phyloP scores from a whole-genome alignment of 2,113 vertebrate species.

The Micromys minutus region DNA sequence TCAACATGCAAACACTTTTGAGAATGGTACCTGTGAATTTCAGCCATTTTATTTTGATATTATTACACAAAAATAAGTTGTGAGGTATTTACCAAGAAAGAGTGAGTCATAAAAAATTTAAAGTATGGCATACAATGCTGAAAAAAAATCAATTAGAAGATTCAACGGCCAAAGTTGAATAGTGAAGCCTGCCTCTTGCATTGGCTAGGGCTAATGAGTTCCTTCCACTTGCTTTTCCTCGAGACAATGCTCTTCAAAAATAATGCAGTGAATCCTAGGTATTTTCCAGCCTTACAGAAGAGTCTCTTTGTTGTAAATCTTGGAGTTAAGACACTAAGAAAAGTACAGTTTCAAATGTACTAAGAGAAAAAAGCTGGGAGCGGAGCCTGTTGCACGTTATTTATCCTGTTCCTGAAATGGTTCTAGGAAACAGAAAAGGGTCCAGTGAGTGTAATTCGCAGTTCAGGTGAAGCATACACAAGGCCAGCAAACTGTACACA shows the following conservation, averaged over 20 bases:
- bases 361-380: background rate
- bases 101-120: background rate
- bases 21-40: background rate
- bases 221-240: background rate
- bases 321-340: constrained; percentile 11
- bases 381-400: background rate
- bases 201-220: background rate
- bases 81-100: background rate
- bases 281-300: constrained; percentile 6
- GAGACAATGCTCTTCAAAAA: background rate
- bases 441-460: constrained; percentile 42
- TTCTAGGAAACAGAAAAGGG: constrained; percentile 1
- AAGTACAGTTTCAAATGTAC: background rate
- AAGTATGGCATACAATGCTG: background rate
- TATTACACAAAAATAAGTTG: constrained; percentile 14
- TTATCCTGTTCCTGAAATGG: background rate
- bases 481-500: background rate
- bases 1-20: background rate
- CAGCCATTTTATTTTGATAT: background rate
- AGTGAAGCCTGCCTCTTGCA: background rate
- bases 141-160: background rate
- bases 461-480: constrained; percentile 54
- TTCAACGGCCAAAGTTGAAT: background rate
- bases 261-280: background rate
- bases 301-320: background rate